Percentiles rank a stretch among this genome's conserved stretches.
phyloP scores from a whole-genome alignment of 1,140 invertebrate genomes.

The Cherax destructor region DNA sequence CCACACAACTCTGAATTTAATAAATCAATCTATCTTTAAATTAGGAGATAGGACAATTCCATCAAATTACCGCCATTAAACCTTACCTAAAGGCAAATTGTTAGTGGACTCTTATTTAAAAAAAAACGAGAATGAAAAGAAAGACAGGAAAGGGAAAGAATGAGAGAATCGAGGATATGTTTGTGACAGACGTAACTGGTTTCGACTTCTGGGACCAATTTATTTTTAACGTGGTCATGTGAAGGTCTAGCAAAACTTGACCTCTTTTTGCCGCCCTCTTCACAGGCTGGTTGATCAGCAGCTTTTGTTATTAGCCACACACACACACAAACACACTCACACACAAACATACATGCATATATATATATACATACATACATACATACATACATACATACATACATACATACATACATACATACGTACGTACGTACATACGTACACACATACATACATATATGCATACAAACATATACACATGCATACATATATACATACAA shows the following conservation, averaged over 20 bases:
- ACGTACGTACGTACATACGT: not conserved
- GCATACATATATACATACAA: not conserved
- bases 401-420: not conserved
- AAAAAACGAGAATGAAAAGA: no score
- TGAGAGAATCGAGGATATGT: not conserved
- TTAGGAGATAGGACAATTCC: no score
- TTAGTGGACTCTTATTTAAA: no score
- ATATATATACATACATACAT: not conserved
- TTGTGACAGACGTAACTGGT: not conserved
- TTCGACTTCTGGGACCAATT: not conserved
- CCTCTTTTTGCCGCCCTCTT: not conserved
- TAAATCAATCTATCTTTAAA: no score
- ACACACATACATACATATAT: not conserved
- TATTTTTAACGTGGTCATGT: not conserved
- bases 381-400: not conserved
- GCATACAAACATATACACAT: slow-evolving; percentile 11
- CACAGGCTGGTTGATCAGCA: not conserved
- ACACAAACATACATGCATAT: not conserved
- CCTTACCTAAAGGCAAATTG: no score
- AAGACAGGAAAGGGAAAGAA: no score
- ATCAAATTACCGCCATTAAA: no score
- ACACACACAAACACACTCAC: not conserved
- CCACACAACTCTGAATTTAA: no score
- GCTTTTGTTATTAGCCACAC: not conserved
- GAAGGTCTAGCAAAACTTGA: not conserved